Conservation (phyloP, 1,140 invertebrate species). For the Drosophila ercepeae region DNA sequence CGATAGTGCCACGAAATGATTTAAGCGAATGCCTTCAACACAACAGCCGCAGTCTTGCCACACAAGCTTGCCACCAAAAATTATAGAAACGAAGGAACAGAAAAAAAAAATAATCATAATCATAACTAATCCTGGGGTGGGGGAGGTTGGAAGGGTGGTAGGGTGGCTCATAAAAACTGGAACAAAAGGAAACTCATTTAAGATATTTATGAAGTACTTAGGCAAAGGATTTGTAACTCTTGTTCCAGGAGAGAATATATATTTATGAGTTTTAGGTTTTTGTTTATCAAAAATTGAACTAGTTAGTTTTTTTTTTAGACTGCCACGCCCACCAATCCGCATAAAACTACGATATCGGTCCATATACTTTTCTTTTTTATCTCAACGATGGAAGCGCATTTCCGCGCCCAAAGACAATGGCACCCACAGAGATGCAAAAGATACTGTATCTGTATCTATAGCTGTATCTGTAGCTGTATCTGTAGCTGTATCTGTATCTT, state of each 20-base stretch:
- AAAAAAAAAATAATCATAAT: conserved; percentile 60
- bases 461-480: too few species aligned
- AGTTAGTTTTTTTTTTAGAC: conserved; percentile 5
- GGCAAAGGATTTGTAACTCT: conserved; percentile 52
- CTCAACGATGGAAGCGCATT: conserved; percentile 44
- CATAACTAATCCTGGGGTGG: conserved; percentile 46
- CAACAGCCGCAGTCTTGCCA: neutral
- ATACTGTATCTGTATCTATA: too few species aligned
- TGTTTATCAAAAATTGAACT: conserved; percentile 1
- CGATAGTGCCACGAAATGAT: conserved; percentile 78
- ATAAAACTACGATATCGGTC: too few species aligned
- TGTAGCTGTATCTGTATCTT: too few species aligned
- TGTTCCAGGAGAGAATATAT: neutral
- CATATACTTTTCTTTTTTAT: neutral
- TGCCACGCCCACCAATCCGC: conserved; percentile 39
- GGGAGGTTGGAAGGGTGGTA: neutral
- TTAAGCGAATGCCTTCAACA: conserved; percentile 56
- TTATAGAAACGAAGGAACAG: conserved; percentile 13
- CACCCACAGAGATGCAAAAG: conserved; percentile 13
- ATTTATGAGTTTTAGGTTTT: neutral
- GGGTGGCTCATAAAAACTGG: conserved; percentile 50
- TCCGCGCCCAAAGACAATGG: conserved; percentile 59
- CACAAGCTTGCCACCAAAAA: conserved; percentile 7
- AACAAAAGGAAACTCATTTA: conserved; percentile 73
- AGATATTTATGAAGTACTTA: conserved; percentile 78